These are phyloP conservation scores for Neogobius melanostomus DNA, from an alignment of 2,113 vertebrate genomes.

Conservation along the genomic window DNA sequence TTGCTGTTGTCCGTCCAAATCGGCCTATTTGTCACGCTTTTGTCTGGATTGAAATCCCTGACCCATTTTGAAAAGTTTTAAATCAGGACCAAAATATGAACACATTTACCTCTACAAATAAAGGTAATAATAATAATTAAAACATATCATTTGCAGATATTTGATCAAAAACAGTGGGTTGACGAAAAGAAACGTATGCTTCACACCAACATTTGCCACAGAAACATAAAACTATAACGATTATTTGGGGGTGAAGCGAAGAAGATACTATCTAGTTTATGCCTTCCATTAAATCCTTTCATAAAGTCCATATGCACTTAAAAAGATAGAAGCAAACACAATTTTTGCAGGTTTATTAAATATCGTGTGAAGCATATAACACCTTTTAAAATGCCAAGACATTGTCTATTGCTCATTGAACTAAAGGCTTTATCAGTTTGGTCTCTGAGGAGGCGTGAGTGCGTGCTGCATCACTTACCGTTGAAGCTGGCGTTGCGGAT, in stretches of 20 bases:
- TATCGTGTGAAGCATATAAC: neutral
- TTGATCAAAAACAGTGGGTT: too few species aligned
- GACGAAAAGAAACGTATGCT: too few species aligned
- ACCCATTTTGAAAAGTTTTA: slow-evolving; percentile 16
- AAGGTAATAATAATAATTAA: too few species aligned
- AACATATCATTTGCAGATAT: too few species aligned
- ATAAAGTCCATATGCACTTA: neutral
- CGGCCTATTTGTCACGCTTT: slow-evolving; percentile 43
- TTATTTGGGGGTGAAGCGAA: neutral
- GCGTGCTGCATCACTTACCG: slow-evolving; percentile 56
- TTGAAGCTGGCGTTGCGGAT: slow-evolving; percentile 75
- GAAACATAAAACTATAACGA: neutral
- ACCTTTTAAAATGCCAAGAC: neutral
- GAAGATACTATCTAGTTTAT: neutral
- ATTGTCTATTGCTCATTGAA: neutral
- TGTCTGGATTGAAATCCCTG: slow-evolving; percentile 34
- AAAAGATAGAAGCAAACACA: neutral
- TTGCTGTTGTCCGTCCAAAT: slow-evolving; percentile 44
- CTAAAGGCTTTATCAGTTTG: neutral
- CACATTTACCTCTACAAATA: too few species aligned
- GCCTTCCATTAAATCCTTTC: neutral
- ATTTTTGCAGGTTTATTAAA: neutral
- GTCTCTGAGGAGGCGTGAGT: slow-evolving; percentile 1
- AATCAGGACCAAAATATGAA: neutral
- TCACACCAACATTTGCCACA: too few species aligned